These are phyloP conservation scores for Buceros bicornis DNA, from an alignment of 2,797 vertebrate genomes.

Conservation along the genomic window DNA sequence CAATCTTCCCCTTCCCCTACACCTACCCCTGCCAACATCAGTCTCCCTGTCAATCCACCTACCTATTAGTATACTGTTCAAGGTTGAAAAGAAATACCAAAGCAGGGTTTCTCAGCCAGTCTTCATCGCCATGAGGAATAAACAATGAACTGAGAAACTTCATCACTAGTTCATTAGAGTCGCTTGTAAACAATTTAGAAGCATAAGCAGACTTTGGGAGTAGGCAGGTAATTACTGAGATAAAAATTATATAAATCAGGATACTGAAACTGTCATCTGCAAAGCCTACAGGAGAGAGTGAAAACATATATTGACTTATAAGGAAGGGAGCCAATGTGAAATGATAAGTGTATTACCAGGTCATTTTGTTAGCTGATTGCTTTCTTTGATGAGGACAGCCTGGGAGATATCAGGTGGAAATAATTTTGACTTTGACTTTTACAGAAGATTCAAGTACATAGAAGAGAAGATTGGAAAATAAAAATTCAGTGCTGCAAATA, in stretches of 20 bases:
- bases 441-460: background rate
- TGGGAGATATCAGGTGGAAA: background rate
- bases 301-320: background rate
- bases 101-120: background rate
- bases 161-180: background rate
- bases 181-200: constrained; percentile 28
- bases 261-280: background rate
- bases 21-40: background rate
- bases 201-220: background rate
- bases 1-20: background rate
- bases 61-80: constrained; percentile 13
- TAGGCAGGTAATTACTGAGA: background rate
- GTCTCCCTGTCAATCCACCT: constrained; percentile 26
- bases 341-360: background rate
- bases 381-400: background rate
- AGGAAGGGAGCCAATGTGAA: background rate
- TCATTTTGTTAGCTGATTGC: background rate
- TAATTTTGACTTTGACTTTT: background rate
- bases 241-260: constrained; percentile 8
- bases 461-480: background rate
- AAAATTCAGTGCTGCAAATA: background rate
- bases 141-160: constrained; percentile 36
- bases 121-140: constrained; percentile 1
- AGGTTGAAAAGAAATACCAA: constrained; percentile 40
- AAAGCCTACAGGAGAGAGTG: background rate